Conservation (phyloP, 2,113 vertebrate genomes). For the Catharus bicknelli region DNA sequence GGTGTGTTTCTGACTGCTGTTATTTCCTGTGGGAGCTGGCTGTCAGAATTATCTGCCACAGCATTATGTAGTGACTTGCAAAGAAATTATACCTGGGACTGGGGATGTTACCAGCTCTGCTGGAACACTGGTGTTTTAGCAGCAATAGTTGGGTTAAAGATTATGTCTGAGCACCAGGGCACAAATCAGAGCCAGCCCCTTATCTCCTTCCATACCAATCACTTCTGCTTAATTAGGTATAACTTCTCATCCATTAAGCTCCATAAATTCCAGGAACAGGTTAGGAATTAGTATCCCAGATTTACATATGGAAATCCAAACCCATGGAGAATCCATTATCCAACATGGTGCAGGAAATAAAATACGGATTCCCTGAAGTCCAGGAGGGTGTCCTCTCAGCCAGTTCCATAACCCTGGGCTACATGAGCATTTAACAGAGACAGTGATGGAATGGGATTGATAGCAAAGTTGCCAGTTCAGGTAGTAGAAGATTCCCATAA, state of each 20-base stretch:
- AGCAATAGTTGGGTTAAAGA: neutral
- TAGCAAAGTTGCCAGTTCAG: neutral
- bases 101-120: neutral
- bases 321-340: neutral
- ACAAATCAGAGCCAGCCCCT: neutral
- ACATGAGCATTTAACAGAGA: neutral
- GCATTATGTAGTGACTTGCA: neutral
- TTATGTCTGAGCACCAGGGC: neutral
- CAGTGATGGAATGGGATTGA: neutral
- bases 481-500: neutral
- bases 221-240: neutral
- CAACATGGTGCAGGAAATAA: neutral
- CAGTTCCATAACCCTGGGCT: neutral
- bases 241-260: neutral
- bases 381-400: neutral
- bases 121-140: neutral
- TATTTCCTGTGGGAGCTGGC: neutral
- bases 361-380: neutral
- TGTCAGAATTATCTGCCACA: constrained; percentile 3
- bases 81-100: neutral
- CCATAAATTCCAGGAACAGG: neutral
- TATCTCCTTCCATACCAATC: neutral
- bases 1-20: neutral
- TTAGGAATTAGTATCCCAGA: constrained; percentile 1
- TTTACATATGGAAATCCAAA: constrained; percentile 18